Conservation (phyloP, 2,888 invertebrate genomes). For the Gandaritis pyraliata region DNA sequence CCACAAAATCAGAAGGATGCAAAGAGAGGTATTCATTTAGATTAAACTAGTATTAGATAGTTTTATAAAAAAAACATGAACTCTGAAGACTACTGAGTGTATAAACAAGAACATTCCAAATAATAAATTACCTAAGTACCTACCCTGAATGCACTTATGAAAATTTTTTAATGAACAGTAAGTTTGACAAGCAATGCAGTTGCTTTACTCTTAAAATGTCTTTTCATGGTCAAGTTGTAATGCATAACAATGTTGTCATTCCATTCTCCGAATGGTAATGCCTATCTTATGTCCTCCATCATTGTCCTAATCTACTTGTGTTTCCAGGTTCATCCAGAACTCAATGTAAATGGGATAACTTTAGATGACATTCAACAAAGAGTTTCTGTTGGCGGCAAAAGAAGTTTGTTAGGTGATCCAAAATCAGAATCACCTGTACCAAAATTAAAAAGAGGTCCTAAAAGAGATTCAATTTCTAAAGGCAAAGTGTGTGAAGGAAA, state of each 20-base stretch:
- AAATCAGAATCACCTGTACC: conserved; percentile 64
- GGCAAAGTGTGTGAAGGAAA: conserved; percentile 57
- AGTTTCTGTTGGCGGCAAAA: conserved; percentile 82
- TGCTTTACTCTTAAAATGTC: too few relatives aligned
- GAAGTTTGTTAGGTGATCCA: conserved; percentile 76
- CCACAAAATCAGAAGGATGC: conserved; percentile 89
- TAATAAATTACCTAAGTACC: too few relatives aligned
- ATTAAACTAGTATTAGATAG: neutral
- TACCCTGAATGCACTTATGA: too few relatives aligned
- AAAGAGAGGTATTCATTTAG: conserved; percentile 61
- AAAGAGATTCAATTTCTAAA: conserved; percentile 63
- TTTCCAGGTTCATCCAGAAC: conserved; percentile 88
- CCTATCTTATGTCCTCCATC: too few relatives aligned
- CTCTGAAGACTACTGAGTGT: too few relatives aligned
- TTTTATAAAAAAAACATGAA: too few relatives aligned
- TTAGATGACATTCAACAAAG: conserved; percentile 85
- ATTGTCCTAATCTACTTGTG: neutral
- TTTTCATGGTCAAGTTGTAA: too few relatives aligned
- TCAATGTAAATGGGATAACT: conserved; percentile 90
- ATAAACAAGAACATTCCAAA: too few relatives aligned
- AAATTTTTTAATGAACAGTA: too few relatives aligned
- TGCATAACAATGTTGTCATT: too few relatives aligned
- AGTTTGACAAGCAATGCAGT: too few relatives aligned
- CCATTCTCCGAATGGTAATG: neutral
- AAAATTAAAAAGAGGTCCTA: conserved; percentile 65